Evolutionary conservation across 2,113 vertebrate species (phyloP).

Genomic region (Labrus mixtus): DNA sequence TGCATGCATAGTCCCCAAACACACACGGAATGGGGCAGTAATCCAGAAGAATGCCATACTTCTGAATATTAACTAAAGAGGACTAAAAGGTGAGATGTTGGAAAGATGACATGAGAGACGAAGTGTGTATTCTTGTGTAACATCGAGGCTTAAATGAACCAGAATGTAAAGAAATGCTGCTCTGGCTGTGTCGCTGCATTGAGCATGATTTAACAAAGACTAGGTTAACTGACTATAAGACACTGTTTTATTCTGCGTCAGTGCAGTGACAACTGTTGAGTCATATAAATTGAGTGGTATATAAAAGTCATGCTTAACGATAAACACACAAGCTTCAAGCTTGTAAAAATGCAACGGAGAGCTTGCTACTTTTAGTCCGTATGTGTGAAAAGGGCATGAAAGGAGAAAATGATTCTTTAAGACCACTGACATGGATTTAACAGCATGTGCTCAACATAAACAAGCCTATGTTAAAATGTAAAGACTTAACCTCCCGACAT

Average conservation of each 20-base stretch:
- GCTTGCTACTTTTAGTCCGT: not conserved
- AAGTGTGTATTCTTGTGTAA: not conserved
- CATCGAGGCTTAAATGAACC: not conserved
- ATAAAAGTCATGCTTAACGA: not conserved
- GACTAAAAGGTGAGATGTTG: not conserved
- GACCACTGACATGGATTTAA: conserved; percentile 13
- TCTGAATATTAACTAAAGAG: too few species aligned
- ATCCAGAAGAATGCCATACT: too few species aligned
- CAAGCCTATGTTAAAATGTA: conserved; percentile 25
- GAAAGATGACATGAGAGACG: too few species aligned
- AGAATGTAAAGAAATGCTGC: not conserved
- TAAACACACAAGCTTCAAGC: not conserved
- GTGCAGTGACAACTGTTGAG: not conserved
- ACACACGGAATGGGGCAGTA: too few species aligned
- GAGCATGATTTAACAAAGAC: not conserved
- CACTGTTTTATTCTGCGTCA: not conserved
- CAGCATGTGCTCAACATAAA: conserved; percentile 25
- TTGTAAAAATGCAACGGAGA: not conserved
- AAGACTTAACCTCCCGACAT: conserved; percentile 1
- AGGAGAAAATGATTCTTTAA: not conserved
- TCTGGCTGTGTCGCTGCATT: not conserved
- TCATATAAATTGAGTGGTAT: not conserved
- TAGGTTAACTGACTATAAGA: not conserved
- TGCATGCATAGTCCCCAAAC: too few species aligned
- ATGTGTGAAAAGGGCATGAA: not conserved